Evolutionary conservation across 1,140 invertebrate species (phyloP).

Genomic region (Bombus vancouverensis): DNA sequence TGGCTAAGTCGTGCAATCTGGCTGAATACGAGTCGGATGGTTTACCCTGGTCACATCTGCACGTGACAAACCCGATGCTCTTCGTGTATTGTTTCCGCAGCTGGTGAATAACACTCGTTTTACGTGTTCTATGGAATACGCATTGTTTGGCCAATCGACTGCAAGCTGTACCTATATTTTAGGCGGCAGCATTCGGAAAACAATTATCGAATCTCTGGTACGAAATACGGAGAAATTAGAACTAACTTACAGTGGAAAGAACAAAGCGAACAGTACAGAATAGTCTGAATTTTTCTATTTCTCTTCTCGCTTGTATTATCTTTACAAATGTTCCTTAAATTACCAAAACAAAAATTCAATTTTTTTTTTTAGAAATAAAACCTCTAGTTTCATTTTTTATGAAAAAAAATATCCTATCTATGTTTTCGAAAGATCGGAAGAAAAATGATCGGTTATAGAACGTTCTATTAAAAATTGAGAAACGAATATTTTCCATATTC

Average conservation of each 20-base stretch:
- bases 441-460: background rate
- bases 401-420: background rate
- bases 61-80: conserved; percentile 9
- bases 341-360: background rate
- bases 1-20: conserved; percentile 7
- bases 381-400: no score
- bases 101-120: conserved; percentile 2
- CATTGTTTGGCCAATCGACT: background rate
- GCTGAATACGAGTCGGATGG: background rate
- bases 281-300: no score
- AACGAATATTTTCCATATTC: background rate
- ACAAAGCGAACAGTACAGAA: no score
- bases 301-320: no score
- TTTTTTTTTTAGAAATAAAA: no score
- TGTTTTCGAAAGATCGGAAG: background rate
- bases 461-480: background rate
- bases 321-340: background rate
- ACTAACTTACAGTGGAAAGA: background rate
- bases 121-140: background rate
- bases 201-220: background rate
- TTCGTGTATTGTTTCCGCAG: background rate
- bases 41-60: conserved; percentile 13
- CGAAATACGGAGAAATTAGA: background rate
- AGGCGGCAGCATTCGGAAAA: background rate
- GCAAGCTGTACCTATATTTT: no score